Conservation (phyloP, 2,888 invertebrate genomes). For the Drosophila anceps region DNA sequence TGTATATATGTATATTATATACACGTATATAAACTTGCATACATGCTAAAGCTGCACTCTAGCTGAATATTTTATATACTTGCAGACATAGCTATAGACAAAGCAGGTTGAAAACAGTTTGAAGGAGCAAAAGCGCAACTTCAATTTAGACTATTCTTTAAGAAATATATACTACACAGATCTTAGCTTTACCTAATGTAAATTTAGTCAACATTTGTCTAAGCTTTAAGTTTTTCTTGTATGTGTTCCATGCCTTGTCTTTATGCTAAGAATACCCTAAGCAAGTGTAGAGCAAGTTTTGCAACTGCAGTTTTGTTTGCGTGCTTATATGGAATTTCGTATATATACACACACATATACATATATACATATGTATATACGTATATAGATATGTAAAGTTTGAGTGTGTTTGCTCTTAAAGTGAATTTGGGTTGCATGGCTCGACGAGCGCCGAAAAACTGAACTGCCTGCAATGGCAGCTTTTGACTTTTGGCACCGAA, state of each 20-base stretch:
- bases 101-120: background rate
- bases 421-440: conserved; percentile 56
- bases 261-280: background rate
- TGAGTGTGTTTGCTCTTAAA: conserved; percentile 50
- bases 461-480: conserved; percentile 57
- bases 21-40: background rate
- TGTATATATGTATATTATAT: background rate
- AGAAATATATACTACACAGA: background rate
- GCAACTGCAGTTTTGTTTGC: conserved; percentile 29
- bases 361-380: background rate
- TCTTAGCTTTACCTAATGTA: background rate
- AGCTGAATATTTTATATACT: background rate
- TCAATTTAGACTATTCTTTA: background rate
- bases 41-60: background rate
- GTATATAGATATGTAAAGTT: conserved; percentile 44
- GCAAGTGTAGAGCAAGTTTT: conserved; percentile 21
- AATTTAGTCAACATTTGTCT: background rate
- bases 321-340: conserved; percentile 6
- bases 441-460: conserved; percentile 24
- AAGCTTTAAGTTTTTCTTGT: background rate
- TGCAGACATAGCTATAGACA: background rate
- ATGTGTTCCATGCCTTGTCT: background rate
- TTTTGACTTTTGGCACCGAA: conserved; percentile 52
- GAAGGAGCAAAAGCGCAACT: background rate
- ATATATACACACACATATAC: background rate